phyloP scores from a whole-genome alignment of 35 echinoderm and acorn worm species.

The Heliocidaris tuberculata region DNA sequence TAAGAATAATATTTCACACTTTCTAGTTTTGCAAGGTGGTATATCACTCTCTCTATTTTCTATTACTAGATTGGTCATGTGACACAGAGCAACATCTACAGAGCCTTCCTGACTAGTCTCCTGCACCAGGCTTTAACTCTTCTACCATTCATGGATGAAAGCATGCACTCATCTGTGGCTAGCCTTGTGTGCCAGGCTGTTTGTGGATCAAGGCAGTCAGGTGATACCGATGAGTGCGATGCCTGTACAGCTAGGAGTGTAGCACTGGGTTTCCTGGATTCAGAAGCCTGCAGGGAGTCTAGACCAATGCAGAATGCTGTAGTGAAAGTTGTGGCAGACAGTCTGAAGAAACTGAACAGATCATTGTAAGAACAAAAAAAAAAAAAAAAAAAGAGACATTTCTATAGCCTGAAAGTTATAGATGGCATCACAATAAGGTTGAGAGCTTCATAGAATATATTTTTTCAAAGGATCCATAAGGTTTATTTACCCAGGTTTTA shows the following conservation, averaged over 20 bases:
- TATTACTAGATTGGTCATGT: background rate
- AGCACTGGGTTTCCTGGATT: conserved; percentile 13
- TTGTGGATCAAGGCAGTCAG: background rate
- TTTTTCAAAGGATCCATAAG: no score
- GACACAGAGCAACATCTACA: background rate
- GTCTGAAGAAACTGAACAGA: background rate
- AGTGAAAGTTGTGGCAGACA: conserved; percentile 17
- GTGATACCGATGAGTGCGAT: background rate
- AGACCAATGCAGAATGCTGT: conserved; percentile 52
- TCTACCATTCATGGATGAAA: background rate
- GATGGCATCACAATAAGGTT: no score
- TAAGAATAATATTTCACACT: no score
- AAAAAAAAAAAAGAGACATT: background rate
- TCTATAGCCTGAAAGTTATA: no score
- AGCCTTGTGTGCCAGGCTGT: conserved; percentile 24
- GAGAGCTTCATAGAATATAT: no score
- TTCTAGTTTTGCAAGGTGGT: background rate
- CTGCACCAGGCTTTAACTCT: background rate
- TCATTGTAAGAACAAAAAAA: background rate
- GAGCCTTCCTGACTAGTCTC: background rate
- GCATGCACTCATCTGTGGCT: background rate
- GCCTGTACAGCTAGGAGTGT: background rate
- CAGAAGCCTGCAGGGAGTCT: conserved; percentile 55
- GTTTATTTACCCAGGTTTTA: no score
- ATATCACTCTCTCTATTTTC: background rate